These are phyloP conservation scores for Metopia argyrocephala DNA, from an alignment of 2,888 invertebrate genomes.

Conservation along the genomic window DNA sequence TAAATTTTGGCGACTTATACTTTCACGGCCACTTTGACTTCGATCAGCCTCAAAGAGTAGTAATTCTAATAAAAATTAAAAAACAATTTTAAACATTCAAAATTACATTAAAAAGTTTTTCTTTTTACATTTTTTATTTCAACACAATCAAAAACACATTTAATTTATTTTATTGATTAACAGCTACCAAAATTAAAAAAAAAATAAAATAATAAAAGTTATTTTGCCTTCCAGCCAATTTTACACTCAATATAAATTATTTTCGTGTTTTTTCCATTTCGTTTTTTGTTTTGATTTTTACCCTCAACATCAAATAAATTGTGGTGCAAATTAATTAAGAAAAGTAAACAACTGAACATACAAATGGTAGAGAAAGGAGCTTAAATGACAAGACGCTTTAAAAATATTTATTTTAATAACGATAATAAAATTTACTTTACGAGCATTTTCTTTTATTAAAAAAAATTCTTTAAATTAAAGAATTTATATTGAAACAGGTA, in stretches of 20 bases:
- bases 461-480: neutral
- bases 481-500: neutral
- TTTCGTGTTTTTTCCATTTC: neutral
- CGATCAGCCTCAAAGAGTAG: no score
- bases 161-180: constrained; percentile 46
- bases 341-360: neutral
- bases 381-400: neutral
- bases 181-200: neutral
- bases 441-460: neutral
- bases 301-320: neutral
- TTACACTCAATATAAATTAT: constrained; percentile 6
- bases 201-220: no score
- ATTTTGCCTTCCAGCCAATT: constrained; percentile 38
- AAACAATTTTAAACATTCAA: neutral
- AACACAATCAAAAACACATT: constrained; percentile 37
- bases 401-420: neutral
- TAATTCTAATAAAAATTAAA: no score
- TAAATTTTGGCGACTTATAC: no score
- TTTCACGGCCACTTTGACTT: no score
- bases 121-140: neutral
- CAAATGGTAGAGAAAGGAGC: neutral
- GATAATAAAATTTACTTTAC: neutral
- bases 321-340: neutral
- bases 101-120: neutral
- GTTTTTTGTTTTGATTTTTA: neutral